A percentile compares a stretch with the other conserved stretches of the same genome.
Conservation (phyloP, 2,113 vertebrate species). For the Cephalopterus ornatus region DNA sequence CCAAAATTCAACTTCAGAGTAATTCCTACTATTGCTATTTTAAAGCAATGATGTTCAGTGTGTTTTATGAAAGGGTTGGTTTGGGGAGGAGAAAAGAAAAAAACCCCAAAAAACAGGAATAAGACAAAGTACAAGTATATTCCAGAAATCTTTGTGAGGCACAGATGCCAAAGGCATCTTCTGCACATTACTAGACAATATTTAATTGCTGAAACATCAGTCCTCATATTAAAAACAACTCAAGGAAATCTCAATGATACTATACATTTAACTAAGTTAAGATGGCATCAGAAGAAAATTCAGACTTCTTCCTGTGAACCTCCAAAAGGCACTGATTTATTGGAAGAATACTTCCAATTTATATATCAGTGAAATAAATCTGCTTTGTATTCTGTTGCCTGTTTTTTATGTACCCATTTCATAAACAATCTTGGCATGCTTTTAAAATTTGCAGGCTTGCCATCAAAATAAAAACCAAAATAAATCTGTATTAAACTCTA, state of each 20-base stretch:
- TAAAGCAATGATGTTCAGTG: neutral
- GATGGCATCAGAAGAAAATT: neutral
- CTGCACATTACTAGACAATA: neutral
- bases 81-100: neutral
- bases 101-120: neutral
- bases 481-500: neutral
- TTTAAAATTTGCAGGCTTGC: neutral
- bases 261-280: neutral
- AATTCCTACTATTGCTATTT: neutral
- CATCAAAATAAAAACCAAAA: neutral
- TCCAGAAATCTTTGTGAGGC: neutral
- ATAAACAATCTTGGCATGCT: neutral
- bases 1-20: neutral
- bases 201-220: neutral
- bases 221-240: neutral
- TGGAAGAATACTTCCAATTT: neutral
- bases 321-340: fast-evolving
- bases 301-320: neutral
- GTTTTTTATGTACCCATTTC: neutral
- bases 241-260: neutral
- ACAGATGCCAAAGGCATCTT: neutral
- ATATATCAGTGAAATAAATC: neutral
- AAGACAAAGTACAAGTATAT: neutral
- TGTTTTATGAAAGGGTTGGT: neutral
- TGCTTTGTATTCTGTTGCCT: neutral